Conservation (phyloP, 92 coral and sea anemone genomes). For the Actinernus sp. region DNA sequence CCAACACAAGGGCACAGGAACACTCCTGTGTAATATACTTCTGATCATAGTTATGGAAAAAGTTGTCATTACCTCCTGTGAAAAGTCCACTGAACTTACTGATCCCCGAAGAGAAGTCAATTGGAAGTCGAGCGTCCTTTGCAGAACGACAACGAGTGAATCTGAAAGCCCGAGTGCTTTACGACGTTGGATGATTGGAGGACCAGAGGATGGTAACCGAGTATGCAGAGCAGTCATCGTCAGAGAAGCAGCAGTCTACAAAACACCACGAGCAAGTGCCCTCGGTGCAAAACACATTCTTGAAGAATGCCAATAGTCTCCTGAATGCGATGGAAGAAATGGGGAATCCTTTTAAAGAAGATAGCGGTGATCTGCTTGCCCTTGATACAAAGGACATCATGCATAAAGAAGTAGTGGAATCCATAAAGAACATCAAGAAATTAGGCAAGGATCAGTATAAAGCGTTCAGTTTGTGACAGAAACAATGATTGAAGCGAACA, state of each 20-base stretch:
- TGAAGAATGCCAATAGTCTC: conserved; percentile 24
- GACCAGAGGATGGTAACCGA: conserved; percentile 22
- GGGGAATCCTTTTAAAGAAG: conserved; percentile 60
- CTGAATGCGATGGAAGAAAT: conserved; percentile 26
- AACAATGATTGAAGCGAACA: conserved; percentile 22
- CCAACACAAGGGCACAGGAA: too few relatives aligned
- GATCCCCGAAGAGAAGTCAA: too few relatives aligned
- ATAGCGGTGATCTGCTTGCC: conserved; percentile 38
- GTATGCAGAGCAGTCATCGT: neutral
- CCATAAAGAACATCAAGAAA: conserved; percentile 37
- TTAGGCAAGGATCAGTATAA: conserved; percentile 43
- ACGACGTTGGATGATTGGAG: too few relatives aligned
- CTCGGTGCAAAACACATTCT: conserved; percentile 21
- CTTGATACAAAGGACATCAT: conserved; percentile 51
- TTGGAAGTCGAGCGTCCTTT: too few relatives aligned
- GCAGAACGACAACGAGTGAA: too few relatives aligned
- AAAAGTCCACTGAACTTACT: too few relatives aligned
- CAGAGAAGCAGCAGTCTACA: conserved; percentile 2
- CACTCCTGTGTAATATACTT: too few relatives aligned
- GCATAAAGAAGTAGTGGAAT: conserved; percentile 37
- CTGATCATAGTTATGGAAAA: too few relatives aligned
- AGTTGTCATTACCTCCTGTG: too few relatives aligned
- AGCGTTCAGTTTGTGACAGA: too few relatives aligned
- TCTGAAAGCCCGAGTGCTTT: too few relatives aligned
- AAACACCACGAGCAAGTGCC: conserved; percentile 44